Evolutionary conservation across 35 echinoderm and acorn worm genomes (phyloP).

Genomic region (Strongylocentrotus purpuratus): DNA sequence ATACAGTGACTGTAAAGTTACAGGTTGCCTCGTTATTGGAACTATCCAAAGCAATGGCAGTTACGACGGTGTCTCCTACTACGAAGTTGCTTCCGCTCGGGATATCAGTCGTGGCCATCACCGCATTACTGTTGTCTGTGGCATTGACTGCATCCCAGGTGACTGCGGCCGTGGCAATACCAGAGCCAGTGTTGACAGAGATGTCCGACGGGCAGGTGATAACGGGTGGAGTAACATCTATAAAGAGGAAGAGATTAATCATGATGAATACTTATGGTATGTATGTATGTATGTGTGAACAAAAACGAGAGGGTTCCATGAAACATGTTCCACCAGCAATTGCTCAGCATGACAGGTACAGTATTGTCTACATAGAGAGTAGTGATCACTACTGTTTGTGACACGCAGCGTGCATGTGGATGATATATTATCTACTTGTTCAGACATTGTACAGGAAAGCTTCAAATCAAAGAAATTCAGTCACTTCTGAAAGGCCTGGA

Average conservation of each 20-base stretch:
- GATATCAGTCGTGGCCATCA: not conserved
- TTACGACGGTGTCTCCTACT: constrained; percentile 32
- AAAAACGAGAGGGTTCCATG: too few relatives aligned
- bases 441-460: too few relatives aligned
- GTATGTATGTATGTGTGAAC: not conserved
- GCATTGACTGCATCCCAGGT: constrained; percentile 45
- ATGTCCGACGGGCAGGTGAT: constrained; percentile 45
- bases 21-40: constrained; percentile 31
- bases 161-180: not conserved
- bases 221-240: constrained; percentile 34
- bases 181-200: not conserved
- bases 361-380: too few relatives aligned
- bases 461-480: too few relatives aligned
- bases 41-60: constrained; percentile 27
- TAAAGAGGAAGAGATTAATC: not conserved
- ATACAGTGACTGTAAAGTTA: constrained; percentile 28
- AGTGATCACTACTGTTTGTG: too few relatives aligned
- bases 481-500: too few relatives aligned
- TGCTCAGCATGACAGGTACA: too few relatives aligned
- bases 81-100: constrained; percentile 30
- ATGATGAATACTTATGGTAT: not conserved
- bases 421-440: too few relatives aligned
- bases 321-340: too few relatives aligned
- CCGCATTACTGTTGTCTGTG: constrained; percentile 43
- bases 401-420: too few relatives aligned